Conservation (phyloP, 2,797 vertebrate species). For the Malurus splendens region DNA sequence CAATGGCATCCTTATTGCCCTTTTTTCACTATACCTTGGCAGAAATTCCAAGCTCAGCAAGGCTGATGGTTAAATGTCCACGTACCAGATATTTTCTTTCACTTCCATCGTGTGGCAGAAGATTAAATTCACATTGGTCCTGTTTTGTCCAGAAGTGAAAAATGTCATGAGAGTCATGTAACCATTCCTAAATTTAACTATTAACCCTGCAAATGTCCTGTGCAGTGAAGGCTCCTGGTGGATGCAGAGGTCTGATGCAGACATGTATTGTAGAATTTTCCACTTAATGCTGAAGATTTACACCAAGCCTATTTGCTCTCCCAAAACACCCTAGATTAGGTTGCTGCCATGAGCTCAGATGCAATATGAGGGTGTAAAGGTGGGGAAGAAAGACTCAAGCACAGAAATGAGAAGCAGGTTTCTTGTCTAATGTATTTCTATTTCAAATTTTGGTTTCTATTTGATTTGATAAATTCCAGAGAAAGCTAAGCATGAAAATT, state of each 20-base stretch:
- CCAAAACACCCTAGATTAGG: not conserved
- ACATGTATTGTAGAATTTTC: not conserved
- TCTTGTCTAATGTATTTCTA: not conserved
- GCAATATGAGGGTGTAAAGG: not conserved
- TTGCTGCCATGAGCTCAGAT: not conserved
- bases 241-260: not conserved
- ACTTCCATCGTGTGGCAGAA: not conserved
- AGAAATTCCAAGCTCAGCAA: not conserved
- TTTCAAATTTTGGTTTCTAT: not conserved
- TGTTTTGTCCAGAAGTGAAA: not conserved
- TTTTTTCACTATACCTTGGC: not conserved
- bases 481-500: not conserved
- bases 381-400: not conserved
- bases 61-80: not conserved
- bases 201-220: not conserved
- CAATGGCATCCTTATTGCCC: not conserved
- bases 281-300: not conserved
- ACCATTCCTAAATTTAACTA: not conserved
- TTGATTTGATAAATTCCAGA: not conserved
- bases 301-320: not conserved
- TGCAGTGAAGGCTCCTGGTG: not conserved
- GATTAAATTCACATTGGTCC: not conserved
- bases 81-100: not conserved
- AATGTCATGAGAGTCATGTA: not conserved
- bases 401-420: not conserved